Conservation (phyloP, 1,140 invertebrate genomes). For the Microvelia longipes region DNA sequence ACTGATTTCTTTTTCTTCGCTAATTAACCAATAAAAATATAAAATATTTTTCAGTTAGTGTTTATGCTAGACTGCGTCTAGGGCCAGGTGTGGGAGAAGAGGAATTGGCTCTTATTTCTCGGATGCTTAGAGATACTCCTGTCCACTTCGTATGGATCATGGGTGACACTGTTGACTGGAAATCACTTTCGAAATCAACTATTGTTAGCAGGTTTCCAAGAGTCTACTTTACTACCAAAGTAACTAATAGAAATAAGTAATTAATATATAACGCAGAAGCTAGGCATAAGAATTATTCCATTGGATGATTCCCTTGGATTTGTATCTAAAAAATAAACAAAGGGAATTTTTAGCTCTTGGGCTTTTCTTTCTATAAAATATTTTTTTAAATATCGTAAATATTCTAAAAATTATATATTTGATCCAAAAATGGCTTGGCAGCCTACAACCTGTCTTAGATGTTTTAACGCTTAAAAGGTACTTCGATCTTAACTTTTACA, state of each 20-base stretch:
- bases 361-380: too few species aligned
- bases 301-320: neutral
- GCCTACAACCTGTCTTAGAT: too few species aligned
- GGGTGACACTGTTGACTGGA: constrained; percentile 15
- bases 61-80: constrained; percentile 5
- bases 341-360: neutral
- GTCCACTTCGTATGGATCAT: constrained; percentile 17
- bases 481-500: too few species aligned
- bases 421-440: too few species aligned
- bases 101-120: constrained; percentile 4
- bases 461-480: too few species aligned
- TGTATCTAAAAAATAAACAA: neutral
- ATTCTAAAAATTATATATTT: too few species aligned
- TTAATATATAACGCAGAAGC: too few species aligned
- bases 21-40: neutral
- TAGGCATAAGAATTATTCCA: neutral
- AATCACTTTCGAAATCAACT: constrained; percentile 11
- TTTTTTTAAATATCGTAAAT: too few species aligned
- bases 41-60: constrained; percentile 3
- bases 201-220: constrained; percentile 18
- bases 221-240: constrained; percentile 19
- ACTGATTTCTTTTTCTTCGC: neutral
- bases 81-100: constrained; percentile 1
- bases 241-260: too few species aligned
- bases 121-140: constrained; percentile 14